A percentile compares a stretch with the other conserved stretches of the same genome.
Conservation (phyloP, 1,140 invertebrate genomes). For the Microvelia longipes region DNA sequence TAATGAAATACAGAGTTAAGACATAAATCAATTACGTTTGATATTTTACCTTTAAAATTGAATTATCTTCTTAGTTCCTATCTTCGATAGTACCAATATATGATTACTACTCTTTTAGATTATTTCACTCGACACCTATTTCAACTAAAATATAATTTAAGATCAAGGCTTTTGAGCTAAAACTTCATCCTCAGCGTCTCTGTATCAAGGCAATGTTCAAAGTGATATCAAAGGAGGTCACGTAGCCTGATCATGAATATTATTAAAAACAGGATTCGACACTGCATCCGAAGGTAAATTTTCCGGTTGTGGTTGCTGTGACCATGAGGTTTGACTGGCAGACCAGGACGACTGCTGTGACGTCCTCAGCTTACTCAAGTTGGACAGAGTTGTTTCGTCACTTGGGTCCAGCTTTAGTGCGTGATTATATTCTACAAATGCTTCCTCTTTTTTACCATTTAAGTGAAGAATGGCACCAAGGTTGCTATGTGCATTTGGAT, state of each 20-base stretch:
- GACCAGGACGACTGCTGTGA: background rate
- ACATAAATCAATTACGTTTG: too few species aligned
- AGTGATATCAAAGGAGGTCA: background rate
- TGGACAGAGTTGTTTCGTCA: constrained; percentile 70
- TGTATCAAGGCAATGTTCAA: background rate
- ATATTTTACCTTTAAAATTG: too few species aligned
- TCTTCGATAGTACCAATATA: too few species aligned
- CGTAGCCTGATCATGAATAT: background rate
- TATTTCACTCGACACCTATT: too few species aligned
- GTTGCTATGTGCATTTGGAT: constrained; percentile 79
- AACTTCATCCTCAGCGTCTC: too few species aligned
- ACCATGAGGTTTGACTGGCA: background rate
- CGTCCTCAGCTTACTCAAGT: constrained; percentile 57
- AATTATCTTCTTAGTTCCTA: too few species aligned
- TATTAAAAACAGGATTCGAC: background rate
- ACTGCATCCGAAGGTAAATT: too few species aligned
- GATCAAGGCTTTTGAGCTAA: too few species aligned
- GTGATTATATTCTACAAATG: constrained; percentile 62
- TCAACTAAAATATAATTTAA: too few species aligned
- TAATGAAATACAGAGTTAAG: too few species aligned
- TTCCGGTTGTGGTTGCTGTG: background rate
- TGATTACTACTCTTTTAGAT: too few species aligned
- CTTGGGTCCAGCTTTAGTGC: constrained; percentile 69
- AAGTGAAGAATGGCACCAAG: constrained; percentile 83
- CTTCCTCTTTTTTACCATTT: constrained; percentile 74